A percentile compares a stretch with the other conserved stretches of the same genome.
Evolutionary conservation across 53 echinoderm and acorn worm species (phyloP).

Genomic region (Stichopus horrens): DNA sequence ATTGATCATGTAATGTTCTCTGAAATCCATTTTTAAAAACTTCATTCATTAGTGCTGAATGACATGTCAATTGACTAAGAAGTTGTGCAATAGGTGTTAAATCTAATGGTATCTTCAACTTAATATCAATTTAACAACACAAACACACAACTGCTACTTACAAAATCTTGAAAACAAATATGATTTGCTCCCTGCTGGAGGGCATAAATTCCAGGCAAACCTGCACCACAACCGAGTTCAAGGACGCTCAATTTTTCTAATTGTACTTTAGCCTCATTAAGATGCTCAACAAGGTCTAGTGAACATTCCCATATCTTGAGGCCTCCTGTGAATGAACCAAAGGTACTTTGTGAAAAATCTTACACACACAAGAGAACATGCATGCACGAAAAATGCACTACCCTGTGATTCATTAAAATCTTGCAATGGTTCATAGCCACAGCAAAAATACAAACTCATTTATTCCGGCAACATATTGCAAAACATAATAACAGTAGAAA

Average conservation of each 20-base stretch:
- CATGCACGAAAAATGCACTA: too few relatives aligned
- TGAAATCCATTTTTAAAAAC: too few relatives aligned
- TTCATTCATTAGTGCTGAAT: not conserved
- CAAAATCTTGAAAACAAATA: slow-evolving; percentile 91
- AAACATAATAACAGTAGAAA: too few relatives aligned
- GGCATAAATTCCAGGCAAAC: slow-evolving; percentile 84
- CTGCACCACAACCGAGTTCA: slow-evolving; percentile 95
- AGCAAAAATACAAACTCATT: too few relatives aligned
- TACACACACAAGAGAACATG: too few relatives aligned
- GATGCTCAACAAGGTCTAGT: slow-evolving; percentile 72
- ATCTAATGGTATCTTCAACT: not conserved
- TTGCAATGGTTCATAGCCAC: too few relatives aligned
- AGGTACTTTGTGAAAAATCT: too few relatives aligned
- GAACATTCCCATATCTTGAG: slow-evolving; percentile 98
- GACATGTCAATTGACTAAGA: not conserved
- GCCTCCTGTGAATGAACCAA: slow-evolving; percentile 59
- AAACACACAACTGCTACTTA: slow-evolving; percentile 43
- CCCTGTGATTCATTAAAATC: too few relatives aligned
- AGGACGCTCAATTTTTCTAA: slow-evolving; percentile 57
- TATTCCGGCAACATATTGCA: too few relatives aligned
- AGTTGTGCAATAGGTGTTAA: not conserved
- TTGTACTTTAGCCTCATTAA: slow-evolving; percentile 54
- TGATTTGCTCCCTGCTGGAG: slow-evolving; percentile 60
- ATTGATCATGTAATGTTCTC: too few relatives aligned
- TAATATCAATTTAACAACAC: not conserved